These are phyloP conservation scores for Cephus pulcher DNA, from an alignment of 2,888 invertebrate species.

Conservation along the genomic window DNA sequence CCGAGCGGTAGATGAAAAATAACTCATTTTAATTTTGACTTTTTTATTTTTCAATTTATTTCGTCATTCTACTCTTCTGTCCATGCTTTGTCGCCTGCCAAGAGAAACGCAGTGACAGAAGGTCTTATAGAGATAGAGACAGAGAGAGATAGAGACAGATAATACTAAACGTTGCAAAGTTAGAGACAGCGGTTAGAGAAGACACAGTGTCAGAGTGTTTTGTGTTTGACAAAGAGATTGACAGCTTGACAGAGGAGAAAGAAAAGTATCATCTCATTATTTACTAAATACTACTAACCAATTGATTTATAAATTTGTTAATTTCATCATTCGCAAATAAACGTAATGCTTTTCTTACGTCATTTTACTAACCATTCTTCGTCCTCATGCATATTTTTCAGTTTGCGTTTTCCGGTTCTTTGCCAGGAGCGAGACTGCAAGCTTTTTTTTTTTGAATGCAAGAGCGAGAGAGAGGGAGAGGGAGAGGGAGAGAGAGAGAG, in stretches of 20 bases:
- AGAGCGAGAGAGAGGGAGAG: too few relatives aligned
- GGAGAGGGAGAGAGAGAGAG: too few relatives aligned
- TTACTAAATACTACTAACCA: conserved; percentile 36
- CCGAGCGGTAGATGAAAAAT: too few relatives aligned
- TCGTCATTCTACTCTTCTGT: background rate
- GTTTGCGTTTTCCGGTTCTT: conserved; percentile 1
- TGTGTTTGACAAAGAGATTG: conserved; percentile 12
- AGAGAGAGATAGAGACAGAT: too few relatives aligned
- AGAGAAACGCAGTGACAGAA: too few relatives aligned
- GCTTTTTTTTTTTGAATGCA: conserved; percentile 10
- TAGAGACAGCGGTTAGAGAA: too few relatives aligned
- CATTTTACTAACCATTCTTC: conserved; percentile 58
- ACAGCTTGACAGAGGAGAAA: conserved; percentile 54
- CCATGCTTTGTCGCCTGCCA: too few relatives aligned
- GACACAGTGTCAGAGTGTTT: too few relatives aligned
- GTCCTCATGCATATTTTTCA: conserved; percentile 34
- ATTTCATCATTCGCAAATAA: conserved; percentile 57
- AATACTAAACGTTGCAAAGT: too few relatives aligned
- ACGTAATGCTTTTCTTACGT: conserved; percentile 60
- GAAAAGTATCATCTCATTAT: conserved; percentile 34
- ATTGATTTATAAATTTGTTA: conserved; percentile 50
- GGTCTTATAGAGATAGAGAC: too few relatives aligned
- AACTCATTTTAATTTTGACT: too few relatives aligned
- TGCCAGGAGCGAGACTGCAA: too few relatives aligned
- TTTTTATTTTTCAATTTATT: background rate